A percentile compares a stretch with the other conserved stretches of the same genome.
These are phyloP conservation scores for Zeuzera pyrina DNA, from an alignment of 2,888 invertebrate species.

Conservation along the genomic window DNA sequence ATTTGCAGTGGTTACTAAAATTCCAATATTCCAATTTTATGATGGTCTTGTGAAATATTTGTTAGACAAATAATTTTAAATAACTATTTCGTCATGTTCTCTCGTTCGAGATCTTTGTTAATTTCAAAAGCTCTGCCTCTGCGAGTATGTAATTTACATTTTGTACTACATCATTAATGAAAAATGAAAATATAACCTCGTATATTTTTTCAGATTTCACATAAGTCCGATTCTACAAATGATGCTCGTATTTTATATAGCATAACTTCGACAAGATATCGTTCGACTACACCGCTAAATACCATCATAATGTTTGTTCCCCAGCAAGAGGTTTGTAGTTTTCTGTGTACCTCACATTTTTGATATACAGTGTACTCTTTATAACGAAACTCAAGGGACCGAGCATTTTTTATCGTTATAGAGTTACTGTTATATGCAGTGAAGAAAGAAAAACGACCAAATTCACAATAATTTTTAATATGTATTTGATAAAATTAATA, in stretches of 20 bases:
- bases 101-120: conserved; percentile 52
- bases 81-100: too few relatives aligned
- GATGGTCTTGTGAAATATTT: neutral
- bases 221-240: conserved; percentile 51
- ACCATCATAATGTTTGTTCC: conserved; percentile 98
- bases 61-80: too few relatives aligned
- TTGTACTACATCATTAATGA: neutral
- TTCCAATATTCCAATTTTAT: neutral
- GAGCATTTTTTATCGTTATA: too few relatives aligned
- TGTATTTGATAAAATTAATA: too few relatives aligned
- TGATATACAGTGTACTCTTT: too few relatives aligned
- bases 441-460: too few relatives aligned
- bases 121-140: conserved; percentile 42
- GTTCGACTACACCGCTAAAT: conserved; percentile 86
- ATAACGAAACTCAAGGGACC: too few relatives aligned
- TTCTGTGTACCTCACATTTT: too few relatives aligned
- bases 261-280: conserved; percentile 43
- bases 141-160: conserved; percentile 32
- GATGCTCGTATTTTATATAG: conserved; percentile 47
- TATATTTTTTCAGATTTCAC: conserved; percentile 49
- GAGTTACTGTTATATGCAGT: too few relatives aligned
- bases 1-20: neutral
- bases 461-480: too few relatives aligned
- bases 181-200: conserved; percentile 3
- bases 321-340: conserved; percentile 89